phyloP scores from a whole-genome alignment of 37 sponge, comb jelly and placozoan genomes.

The Geodia barretti region DNA sequence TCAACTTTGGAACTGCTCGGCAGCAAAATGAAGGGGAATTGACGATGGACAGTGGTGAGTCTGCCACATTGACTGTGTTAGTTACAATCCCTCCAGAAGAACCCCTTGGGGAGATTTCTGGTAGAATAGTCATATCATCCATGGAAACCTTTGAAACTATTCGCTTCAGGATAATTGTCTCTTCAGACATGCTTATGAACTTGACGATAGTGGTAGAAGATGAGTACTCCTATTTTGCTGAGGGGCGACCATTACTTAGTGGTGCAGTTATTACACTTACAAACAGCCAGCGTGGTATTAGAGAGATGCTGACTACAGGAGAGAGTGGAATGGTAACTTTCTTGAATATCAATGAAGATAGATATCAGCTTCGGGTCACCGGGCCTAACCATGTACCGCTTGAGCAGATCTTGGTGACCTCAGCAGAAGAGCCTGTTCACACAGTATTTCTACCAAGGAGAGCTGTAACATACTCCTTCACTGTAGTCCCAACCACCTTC shows the following conservation, averaged over 20 bases:
- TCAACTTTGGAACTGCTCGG: conserved; percentile 22
- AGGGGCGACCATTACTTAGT: conserved; percentile 28
- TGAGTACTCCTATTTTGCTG: conserved; percentile 50
- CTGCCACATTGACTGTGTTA: too few relatives aligned
- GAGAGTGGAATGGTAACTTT: conserved; percentile 28
- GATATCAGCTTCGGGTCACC: conserved; percentile 21
- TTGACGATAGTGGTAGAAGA: conserved; percentile 41
- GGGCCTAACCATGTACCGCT: conserved; percentile 19
- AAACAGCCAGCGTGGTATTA: conserved; percentile 14
- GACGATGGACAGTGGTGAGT: too few relatives aligned
- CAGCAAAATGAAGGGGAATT: too few relatives aligned
- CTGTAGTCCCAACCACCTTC: conserved; percentile 26
- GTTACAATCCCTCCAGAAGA: background rate
- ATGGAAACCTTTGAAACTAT: background rate
- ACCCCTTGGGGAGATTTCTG: conserved; percentile 21
- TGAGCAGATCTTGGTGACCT: conserved; percentile 11
- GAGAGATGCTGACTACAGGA: conserved; percentile 2
- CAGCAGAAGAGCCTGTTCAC: conserved; percentile 1
- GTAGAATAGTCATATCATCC: conserved; percentile 9
- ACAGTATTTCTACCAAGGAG: conserved; percentile 41
- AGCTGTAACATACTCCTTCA: conserved; percentile 38
- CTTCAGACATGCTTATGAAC: conserved; percentile 26
- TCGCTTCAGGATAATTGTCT: conserved; percentile 14
- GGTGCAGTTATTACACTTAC: conserved; percentile 24
- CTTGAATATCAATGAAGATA: conserved; percentile 35